Conservation (phyloP, 2,888 invertebrate species). For the Conistra vaccinii region DNA sequence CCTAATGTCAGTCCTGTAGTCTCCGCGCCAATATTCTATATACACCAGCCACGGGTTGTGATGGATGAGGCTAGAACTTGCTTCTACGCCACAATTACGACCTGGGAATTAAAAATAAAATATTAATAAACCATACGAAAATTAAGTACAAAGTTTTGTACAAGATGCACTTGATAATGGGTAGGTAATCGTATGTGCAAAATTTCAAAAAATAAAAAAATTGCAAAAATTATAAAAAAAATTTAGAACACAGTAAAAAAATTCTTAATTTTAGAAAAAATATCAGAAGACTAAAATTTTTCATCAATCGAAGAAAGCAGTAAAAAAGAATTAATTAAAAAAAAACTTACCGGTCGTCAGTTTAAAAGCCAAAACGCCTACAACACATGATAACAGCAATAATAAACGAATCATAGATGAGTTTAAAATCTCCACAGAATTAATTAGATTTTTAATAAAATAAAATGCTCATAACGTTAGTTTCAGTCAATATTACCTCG, state of each 20-base stretch:
- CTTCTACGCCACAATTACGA: constrained; percentile 52
- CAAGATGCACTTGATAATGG: neutral
- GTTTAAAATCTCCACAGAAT: constrained; percentile 17
- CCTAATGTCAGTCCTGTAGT: constrained; percentile 49
- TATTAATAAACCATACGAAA: neutral
- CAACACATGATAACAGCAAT: constrained; percentile 39
- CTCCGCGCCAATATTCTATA: constrained; percentile 69
- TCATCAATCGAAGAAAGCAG: neutral
- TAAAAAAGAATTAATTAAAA: neutral
- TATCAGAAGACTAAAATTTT: neutral
- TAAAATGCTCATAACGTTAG: constrained; percentile 31
- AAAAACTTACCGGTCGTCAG: constrained; percentile 33
- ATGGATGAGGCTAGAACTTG: constrained; percentile 68
- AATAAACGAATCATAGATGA: constrained; percentile 59
- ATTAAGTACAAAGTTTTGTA: neutral
- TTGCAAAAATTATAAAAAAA: neutral
- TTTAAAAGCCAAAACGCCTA: constrained; percentile 49
- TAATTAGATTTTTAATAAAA: neutral
- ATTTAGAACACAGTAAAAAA: neutral
- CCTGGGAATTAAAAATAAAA: constrained; percentile 19
- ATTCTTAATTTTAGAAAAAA: neutral
- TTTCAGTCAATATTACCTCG: constrained; percentile 11
- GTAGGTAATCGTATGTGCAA: neutral
- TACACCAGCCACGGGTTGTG: constrained; percentile 74
- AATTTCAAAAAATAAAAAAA: neutral